phyloP scores from a whole-genome alignment of 2,797 vertebrate genomes.

The Intellagama lesueurii region DNA sequence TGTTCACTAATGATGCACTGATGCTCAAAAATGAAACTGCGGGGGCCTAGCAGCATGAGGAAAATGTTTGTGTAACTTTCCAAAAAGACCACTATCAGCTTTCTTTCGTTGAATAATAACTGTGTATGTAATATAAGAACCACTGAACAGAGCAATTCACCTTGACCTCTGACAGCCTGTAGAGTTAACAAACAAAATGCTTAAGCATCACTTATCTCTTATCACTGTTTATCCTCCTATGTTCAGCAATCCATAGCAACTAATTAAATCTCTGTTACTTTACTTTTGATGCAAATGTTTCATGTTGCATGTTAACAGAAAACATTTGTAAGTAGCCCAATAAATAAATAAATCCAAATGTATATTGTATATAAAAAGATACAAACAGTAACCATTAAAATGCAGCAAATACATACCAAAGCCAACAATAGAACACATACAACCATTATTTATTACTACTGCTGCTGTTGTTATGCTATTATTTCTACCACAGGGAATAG shows the following conservation, averaged over 20 bases:
- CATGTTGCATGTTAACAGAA: neutral
- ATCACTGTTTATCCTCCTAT: neutral
- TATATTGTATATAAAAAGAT: neutral
- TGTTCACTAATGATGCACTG: neutral
- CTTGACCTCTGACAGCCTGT: neutral
- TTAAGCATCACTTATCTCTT: neutral
- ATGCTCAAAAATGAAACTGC: neutral
- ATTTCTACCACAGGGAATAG: neutral
- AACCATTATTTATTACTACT: neutral
- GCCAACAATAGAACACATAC: too few relatives aligned
- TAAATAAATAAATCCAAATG: too few relatives aligned
- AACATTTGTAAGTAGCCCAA: too few relatives aligned
- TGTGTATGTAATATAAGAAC: neutral
- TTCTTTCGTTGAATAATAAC: neutral
- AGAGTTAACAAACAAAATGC: neutral
- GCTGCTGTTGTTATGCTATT: neutral
- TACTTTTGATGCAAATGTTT: neutral
- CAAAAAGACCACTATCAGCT: neutral
- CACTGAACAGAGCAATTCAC: neutral
- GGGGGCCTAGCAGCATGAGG: neutral
- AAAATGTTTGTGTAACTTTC: constrained; percentile 2
- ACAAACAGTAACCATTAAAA: neutral
- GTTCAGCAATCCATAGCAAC: neutral
- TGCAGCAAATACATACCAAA: neutral
- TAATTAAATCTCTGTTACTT: neutral